Evolutionary conservation across 2,113 vertebrate species (phyloP).

Genomic region (Donacobius atricapilla): DNA sequence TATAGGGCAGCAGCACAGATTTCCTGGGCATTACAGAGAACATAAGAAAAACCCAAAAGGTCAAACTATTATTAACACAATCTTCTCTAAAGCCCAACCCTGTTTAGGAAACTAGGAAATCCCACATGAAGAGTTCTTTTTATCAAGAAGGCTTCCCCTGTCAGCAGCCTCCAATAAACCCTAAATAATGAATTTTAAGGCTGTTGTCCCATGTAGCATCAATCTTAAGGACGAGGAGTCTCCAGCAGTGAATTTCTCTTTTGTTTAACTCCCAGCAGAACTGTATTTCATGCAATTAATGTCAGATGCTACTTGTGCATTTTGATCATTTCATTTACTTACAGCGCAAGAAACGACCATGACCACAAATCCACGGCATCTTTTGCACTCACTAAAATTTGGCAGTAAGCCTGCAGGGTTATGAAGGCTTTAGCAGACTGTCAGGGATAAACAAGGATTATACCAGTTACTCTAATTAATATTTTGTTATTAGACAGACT

Average conservation of each 20-base stretch:
- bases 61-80: background rate
- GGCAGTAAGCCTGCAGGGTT: background rate
- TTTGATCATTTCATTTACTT: slow-evolving; percentile 56
- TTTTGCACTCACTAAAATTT: background rate
- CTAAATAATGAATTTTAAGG: slow-evolving; percentile 44
- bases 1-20: background rate
- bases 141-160: background rate
- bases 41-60: background rate
- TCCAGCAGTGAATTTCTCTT: slow-evolving; percentile 29
- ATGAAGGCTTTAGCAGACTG: background rate
- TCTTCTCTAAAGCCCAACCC: background rate
- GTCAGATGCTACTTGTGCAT: slow-evolving; percentile 27
- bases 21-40: background rate
- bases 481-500: background rate
- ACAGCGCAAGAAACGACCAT: slow-evolving; percentile 4
- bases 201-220: background rate
- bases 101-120: background rate
- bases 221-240: background rate
- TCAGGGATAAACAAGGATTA: background rate
- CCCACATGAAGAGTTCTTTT: background rate
- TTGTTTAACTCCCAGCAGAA: slow-evolving; percentile 35
- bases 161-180: slow-evolving; percentile 41
- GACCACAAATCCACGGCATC: background rate
- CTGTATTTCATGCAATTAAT: slow-evolving; percentile 41
- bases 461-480: slow-evolving; percentile 26